Conservation (phyloP, 2,113 vertebrate genomes). For the Amphilophus citrinellus region DNA sequence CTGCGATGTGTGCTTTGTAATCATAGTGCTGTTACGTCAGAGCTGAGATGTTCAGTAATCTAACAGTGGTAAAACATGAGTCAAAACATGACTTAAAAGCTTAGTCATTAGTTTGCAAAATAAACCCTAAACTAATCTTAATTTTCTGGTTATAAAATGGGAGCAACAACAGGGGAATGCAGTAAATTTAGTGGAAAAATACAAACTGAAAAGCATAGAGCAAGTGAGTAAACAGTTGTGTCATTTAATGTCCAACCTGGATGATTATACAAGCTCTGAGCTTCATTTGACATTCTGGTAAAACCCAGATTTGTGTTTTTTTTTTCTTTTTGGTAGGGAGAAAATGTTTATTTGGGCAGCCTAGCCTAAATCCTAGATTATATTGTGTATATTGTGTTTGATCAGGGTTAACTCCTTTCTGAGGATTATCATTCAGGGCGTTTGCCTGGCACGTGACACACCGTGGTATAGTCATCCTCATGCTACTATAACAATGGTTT, state of each 20-base stretch:
- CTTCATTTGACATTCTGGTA: constrained; percentile 33
- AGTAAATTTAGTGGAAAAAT: background rate
- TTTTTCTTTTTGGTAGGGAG: background rate
- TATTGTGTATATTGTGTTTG: constrained; percentile 74
- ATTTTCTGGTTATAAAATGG: constrained; percentile 28
- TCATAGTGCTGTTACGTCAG: constrained; percentile 9
- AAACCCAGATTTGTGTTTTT: constrained; percentile 64
- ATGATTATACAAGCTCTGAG: constrained; percentile 27
- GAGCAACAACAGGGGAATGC: constrained; percentile 11
- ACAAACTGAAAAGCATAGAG: constrained; percentile 6
- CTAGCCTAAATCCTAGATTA: constrained; percentile 73
- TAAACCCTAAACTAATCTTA: constrained; percentile 27
- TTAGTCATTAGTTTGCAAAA: constrained; percentile 38
- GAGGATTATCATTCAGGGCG: constrained; percentile 63
- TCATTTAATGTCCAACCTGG: constrained; percentile 5
- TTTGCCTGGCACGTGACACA: constrained; percentile 54
- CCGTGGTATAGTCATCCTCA: constrained; percentile 33
- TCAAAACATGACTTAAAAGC: background rate
- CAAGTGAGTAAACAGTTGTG: background rate
- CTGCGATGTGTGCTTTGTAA: constrained; percentile 49
- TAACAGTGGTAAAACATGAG: background rate
- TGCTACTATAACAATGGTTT: constrained; percentile 29
- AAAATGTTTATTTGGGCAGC: constrained; percentile 55
- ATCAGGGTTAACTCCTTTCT: constrained; percentile 67
- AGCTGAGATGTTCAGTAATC: constrained; percentile 12